Percentiles rank a stretch among this genome's conserved stretches.
These are phyloP conservation scores for Exephanes ischioxanthus DNA, from an alignment of 2,888 invertebrate species.

Conservation along the genomic window DNA sequence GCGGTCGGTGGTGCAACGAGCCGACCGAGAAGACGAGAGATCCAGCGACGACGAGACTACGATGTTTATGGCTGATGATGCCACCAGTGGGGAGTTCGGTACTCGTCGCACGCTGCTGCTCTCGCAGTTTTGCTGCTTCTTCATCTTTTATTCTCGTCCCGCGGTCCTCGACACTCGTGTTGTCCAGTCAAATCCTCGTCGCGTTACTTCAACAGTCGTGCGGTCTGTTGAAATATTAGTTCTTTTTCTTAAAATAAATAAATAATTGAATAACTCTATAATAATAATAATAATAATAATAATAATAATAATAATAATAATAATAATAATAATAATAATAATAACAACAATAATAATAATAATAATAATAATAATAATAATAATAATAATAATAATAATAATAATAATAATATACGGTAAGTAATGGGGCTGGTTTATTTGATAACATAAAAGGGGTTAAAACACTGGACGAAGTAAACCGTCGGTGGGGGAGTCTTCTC, in stretches of 20 bases:
- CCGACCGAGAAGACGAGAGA: conserved; percentile 15
- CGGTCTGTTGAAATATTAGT: background rate
- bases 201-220: conserved; percentile 2
- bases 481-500: background rate
- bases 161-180: background rate
- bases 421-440: no score
- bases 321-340: no score
- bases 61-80: conserved; percentile 66
- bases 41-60: conserved; percentile 55
- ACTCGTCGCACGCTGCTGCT: conserved; percentile 24
- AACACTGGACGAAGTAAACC: no score
- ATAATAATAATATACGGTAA: no score
- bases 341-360: no score
- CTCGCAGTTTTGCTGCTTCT: conserved; percentile 37
- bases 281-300: no score
- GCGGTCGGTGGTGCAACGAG: conserved; percentile 56
- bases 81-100: conserved; percentile 56
- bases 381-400: no score
- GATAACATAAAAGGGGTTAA: no score
- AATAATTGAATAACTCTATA: background rate
- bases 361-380: no score
- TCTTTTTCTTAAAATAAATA: background rate
- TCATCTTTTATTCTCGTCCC: conserved; percentile 56
- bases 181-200: conserved; percentile 40
- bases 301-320: no score